These are phyloP conservation scores for Diaprepes abbreviatus DNA, from an alignment of 2,888 invertebrate species.

Conservation along the genomic window DNA sequence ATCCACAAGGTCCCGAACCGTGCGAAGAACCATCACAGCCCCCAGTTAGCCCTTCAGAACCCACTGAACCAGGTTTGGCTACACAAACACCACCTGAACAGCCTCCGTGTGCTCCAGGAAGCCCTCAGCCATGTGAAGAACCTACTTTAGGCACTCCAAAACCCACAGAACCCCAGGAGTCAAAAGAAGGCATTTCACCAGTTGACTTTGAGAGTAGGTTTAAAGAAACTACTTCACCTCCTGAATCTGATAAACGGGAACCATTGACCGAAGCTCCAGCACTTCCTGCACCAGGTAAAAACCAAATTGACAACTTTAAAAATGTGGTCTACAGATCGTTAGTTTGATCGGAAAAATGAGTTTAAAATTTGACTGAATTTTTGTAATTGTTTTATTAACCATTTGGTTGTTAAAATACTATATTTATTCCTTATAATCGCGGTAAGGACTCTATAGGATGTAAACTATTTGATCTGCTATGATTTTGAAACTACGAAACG, in stretches of 20 bases:
- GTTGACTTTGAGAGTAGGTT: slow-evolving; percentile 31
- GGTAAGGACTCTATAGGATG: too few species aligned
- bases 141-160: not conserved
- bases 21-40: slow-evolving; percentile 15
- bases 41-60: slow-evolving; percentile 8
- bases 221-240: slow-evolving; percentile 26
- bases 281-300: slow-evolving; percentile 3
- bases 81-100: slow-evolving; percentile 9
- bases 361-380: too few species aligned
- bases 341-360: too few species aligned
- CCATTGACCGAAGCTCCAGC: slow-evolving; percentile 38
- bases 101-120: slow-evolving; percentile 4
- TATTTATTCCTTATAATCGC: too few species aligned
- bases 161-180: slow-evolving; percentile 2
- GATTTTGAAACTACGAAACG: too few species aligned
- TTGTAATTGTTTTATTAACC: too few species aligned
- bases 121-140: slow-evolving; percentile 14
- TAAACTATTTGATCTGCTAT: too few species aligned
- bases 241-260: slow-evolving; percentile 26
- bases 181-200: slow-evolving; percentile 7
- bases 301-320: not conserved
- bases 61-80: not conserved
- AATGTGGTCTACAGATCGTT: too few species aligned
- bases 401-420: too few species aligned
- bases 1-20: not conserved